A percentile compares a stretch with the other conserved stretches of the same genome.
Evolutionary conservation across 2,113 vertebrate species (phyloP).

Genomic region (Murina feae): DNA sequence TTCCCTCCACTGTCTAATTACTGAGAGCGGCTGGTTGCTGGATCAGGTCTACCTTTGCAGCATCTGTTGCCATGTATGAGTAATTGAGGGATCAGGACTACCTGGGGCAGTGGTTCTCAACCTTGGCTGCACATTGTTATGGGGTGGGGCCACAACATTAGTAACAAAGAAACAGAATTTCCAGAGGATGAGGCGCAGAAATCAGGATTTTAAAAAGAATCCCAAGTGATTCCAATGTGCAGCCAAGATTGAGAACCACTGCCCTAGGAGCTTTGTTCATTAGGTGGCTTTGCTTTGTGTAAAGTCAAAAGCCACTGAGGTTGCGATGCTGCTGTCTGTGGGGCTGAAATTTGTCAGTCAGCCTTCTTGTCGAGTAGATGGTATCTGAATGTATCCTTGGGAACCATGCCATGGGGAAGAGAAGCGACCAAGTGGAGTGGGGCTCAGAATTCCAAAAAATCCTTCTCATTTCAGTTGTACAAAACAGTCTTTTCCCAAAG

Average conservation of each 20-base stretch:
- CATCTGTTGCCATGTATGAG: slow-evolving; percentile 11
- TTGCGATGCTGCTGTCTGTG: neutral
- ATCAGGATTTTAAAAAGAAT: too few relatives aligned
- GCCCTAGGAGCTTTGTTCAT: neutral
- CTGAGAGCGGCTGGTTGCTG: neutral
- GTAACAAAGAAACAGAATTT: too few relatives aligned
- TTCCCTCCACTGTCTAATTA: slow-evolving; percentile 1
- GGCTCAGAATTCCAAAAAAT: neutral
- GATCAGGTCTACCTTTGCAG: neutral
- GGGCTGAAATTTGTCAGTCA: neutral
- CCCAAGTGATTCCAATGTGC: too few relatives aligned
- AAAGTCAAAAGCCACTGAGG: slow-evolving; percentile 20
- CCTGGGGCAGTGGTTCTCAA: too few relatives aligned
- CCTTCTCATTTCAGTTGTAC: neutral
- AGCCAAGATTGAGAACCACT: too few relatives aligned
- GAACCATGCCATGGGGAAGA: neutral
- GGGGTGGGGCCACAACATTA: too few relatives aligned
- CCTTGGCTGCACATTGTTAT: too few relatives aligned
- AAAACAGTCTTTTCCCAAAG: neutral
- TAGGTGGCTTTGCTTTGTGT: neutral
- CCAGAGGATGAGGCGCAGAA: too few relatives aligned
- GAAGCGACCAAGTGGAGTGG: neutral
- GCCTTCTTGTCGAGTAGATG: neutral
- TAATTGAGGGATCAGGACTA: neutral
- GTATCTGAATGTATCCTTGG: neutral